Evolutionary conservation across 2,797 vertebrate genomes (phyloP).

Genomic region (Lateolabrax maculatus): DNA sequence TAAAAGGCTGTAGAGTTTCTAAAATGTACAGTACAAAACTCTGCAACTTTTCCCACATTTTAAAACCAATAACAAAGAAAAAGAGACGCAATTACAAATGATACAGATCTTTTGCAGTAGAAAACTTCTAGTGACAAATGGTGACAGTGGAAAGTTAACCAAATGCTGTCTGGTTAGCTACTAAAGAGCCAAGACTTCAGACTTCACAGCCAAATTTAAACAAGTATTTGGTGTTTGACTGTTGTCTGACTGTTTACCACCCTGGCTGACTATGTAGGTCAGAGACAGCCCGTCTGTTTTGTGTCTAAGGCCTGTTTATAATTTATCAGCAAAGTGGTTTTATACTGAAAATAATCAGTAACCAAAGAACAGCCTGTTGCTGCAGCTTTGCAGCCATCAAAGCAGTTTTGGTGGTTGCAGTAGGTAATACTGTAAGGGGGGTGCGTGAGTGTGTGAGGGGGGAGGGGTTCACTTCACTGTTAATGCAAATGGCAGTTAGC

Average conservation of each 20-base stretch:
- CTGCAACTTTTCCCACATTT: background rate
- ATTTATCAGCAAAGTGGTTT: conserved; percentile 57
- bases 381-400: conserved; percentile 29
- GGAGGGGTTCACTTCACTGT: conserved; percentile 46
- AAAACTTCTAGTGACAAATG: conserved; percentile 29
- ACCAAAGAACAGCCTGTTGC: conserved; percentile 59
- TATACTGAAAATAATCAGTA: conserved; percentile 68
- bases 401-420: conserved; percentile 19
- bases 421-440: conserved; percentile 34
- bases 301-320: no score
- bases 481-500: conserved; percentile 69
- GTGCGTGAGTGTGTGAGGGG: background rate
- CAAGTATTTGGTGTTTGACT: conserved; percentile 21
- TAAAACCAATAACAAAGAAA: background rate
- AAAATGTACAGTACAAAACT: background rate
- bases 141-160: conserved; percentile 24
- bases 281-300: conserved; percentile 49
- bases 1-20: background rate
- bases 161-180: conserved; percentile 29
- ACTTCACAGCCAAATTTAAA: conserved; percentile 28
- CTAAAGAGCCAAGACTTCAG: conserved; percentile 8
- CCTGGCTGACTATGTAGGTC: conserved; percentile 58
- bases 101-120: background rate
- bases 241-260: conserved; percentile 40
- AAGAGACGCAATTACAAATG: background rate